Percentiles rank a stretch among this genome's conserved stretches.
Conservation (phyloP, 2,888 invertebrate species). For the Drosophila mimetica region DNA sequence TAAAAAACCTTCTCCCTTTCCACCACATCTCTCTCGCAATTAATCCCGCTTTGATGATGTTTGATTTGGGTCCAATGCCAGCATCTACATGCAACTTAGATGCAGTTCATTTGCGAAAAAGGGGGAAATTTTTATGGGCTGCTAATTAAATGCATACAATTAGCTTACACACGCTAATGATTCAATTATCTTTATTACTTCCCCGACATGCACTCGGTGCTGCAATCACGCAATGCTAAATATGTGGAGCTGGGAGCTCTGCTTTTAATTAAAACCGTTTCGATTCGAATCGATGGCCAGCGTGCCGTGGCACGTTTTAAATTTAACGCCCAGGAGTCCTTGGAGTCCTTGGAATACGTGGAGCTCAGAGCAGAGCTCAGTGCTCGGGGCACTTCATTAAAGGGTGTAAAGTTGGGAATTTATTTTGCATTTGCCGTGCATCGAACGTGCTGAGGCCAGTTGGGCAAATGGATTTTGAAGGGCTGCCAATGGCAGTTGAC, state of each 20-base stretch:
- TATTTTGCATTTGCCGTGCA: slow-evolving; percentile 62
- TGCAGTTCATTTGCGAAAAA: slow-evolving; percentile 6
- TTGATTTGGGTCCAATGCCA: slow-evolving; percentile 50
- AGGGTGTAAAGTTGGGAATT: slow-evolving; percentile 68
- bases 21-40: slow-evolving; percentile 38
- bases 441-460: slow-evolving; percentile 34
- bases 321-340: slow-evolving; percentile 55
- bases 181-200: slow-evolving; percentile 73
- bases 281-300: slow-evolving; percentile 56
- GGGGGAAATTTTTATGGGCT: slow-evolving; percentile 43
- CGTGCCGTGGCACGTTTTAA: slow-evolving; percentile 61
- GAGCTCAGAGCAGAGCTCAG: background rate
- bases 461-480: slow-evolving; percentile 29
- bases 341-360: slow-evolving; percentile 5
- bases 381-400: slow-evolving; percentile 63
- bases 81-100: background rate
- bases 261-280: slow-evolving; percentile 65
- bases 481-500: slow-evolving; percentile 12
- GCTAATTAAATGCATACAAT: slow-evolving; percentile 68
- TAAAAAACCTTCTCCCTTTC: background rate
- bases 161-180: slow-evolving; percentile 67
- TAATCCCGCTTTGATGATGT: slow-evolving; percentile 59
- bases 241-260: slow-evolving; percentile 37
- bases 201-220: slow-evolving; percentile 23
- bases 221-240: slow-evolving; percentile 40